Evolutionary conservation across 1,140 invertebrate species (phyloP), one percentile per base, ranked within the genome.

Genomic region (Diorhabda elongata): DNA sequence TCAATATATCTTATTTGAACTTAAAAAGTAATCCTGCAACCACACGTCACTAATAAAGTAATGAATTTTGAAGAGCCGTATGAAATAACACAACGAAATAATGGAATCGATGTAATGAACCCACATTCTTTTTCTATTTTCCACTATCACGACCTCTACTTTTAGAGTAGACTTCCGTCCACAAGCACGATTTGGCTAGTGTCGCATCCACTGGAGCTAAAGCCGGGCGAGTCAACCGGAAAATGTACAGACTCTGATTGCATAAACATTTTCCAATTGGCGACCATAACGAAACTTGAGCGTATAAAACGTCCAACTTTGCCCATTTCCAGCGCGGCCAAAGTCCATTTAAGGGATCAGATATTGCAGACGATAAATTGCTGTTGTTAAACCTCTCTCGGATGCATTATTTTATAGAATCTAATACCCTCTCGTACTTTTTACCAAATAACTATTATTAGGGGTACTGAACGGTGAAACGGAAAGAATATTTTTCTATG

Each of bases 241-340:
- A 74, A 71, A 74, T 71, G 60, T 71, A 74, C 61, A 67, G 68
- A 57, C 63, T 57, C 70, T 67, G 67, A 74, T 74, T 74, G 70
- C 70, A 74, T 74, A 74, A 74, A 74, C 72, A 74, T 70, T 74
- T 71, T 74, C 72, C 72, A 74, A 74, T 74, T 71, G 72, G 65
- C 67, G 65, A 71, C 70, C 67, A 69, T 69, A 74, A 71, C 72
- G 67, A 71, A 71, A 71, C 58, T 71, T 71, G 43, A 66, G 65
- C 70, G 57, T 70, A 69, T 74, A 71, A 74, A 69, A 64, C 65
- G 67, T 69, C 70, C 64, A 69, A 74, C 61, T 74, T 74, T 41
- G 64, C 66, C 60, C 72, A 68, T 73, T 73, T 74, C 70, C 62
- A 69, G 67, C 68, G 66, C 64, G 67, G 69, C 70, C 72, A 70